Evolutionary conservation across 2,888 invertebrate species (phyloP).

Genomic region (Drosophila histrio): DNA sequence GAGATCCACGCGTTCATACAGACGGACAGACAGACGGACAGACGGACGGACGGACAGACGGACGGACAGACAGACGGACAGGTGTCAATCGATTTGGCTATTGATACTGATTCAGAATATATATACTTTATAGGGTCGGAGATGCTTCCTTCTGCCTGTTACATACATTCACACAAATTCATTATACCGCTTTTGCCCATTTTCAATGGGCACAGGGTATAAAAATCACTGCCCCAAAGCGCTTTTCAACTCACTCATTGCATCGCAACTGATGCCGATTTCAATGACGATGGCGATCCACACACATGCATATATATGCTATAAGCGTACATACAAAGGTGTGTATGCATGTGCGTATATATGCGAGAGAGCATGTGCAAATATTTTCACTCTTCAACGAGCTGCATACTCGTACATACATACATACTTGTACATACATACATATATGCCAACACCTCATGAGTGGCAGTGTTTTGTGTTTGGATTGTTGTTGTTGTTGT

Average conservation of each 20-base stretch:
- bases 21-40: no score
- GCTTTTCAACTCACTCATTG: conserved; percentile 63
- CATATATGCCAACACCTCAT: conserved; percentile 50
- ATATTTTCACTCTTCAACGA: conserved; percentile 54
- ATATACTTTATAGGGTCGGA: no score
- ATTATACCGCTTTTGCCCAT: no score
- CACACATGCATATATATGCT: conserved; percentile 7
- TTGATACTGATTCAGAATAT: no score
- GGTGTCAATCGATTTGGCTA: no score
- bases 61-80: no score
- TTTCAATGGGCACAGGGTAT: no score
- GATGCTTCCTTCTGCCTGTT: no score
- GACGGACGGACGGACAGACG: no score
- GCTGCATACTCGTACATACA: conserved; percentile 5
- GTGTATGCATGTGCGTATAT: conserved; percentile 13
- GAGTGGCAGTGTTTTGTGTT: conserved; percentile 41
- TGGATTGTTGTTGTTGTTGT: conserved; percentile 31
- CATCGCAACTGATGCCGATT: conserved; percentile 34
- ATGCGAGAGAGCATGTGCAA: conserved; percentile 37
- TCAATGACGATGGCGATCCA: conserved; percentile 39
- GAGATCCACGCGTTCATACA: no score
- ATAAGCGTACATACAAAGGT: conserved; percentile 21
- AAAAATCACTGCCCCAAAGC: conserved; percentile 47
- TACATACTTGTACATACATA: not conserved
- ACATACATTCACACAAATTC: no score